A percentile compares a stretch with the other conserved stretches of the same genome.
phyloP scores from a whole-genome alignment of 53 echinoderm and acorn worm genomes.

The Stichopus horrens region DNA sequence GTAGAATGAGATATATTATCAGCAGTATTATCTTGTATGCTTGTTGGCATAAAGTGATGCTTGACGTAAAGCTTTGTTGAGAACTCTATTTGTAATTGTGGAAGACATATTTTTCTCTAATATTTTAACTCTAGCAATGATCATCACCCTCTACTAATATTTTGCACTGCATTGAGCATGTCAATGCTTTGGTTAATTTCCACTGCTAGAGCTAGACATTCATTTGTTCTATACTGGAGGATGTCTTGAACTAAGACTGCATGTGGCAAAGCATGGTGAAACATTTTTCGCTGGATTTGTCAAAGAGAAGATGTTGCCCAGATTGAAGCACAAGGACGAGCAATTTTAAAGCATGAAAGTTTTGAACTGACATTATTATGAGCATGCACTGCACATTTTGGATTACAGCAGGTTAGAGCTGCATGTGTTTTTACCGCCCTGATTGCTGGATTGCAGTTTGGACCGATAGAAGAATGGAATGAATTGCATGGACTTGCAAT shows the following conservation, averaged over 20 bases:
- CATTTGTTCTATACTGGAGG: not conserved
- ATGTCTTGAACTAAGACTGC: not conserved
- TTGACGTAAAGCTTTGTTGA: no score
- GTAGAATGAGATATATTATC: no score
- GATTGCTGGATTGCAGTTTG: not conserved
- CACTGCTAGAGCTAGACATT: not conserved
- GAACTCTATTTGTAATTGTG: no score
- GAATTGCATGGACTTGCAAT: not conserved
- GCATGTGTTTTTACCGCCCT: not conserved
- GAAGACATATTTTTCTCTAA: no score
- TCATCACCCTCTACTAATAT: no score
- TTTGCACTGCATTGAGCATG: not conserved
- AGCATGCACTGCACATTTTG: not conserved
- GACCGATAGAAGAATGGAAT: constrained; percentile 12
- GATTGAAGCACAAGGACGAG: no score
- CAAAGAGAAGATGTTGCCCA: no score
- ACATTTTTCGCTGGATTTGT: not conserved
- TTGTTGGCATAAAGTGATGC: no score
- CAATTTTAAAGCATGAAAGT: no score
- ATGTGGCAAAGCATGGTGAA: not conserved
- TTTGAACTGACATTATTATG: no score
- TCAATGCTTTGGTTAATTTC: not conserved
- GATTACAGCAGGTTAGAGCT: not conserved
- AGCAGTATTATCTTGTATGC: no score
- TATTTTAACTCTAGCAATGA: no score